phyloP scores from a whole-genome alignment of 2,113 vertebrate species.

The Microcebus ravelobensis region DNA sequence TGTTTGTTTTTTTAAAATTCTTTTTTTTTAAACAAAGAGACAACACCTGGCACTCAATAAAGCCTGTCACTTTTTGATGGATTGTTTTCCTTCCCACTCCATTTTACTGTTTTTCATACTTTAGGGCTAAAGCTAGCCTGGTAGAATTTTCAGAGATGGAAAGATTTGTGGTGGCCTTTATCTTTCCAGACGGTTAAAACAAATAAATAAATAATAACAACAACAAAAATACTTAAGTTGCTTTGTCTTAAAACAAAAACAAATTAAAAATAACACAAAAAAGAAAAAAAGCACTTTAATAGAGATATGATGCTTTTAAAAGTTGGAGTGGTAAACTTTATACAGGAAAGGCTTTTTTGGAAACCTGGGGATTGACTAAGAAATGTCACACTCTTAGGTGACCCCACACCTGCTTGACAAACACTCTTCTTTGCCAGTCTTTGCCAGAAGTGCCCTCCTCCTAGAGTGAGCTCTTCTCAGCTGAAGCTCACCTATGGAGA shows the following conservation, averaged over 20 bases:
- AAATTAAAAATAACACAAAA: conserved; percentile 54
- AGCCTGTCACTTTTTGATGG: conserved; percentile 69
- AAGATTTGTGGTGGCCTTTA: conserved; percentile 75
- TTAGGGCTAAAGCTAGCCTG: conserved; percentile 67
- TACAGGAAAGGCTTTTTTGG: conserved; percentile 73
- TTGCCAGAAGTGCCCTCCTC: conserved; percentile 68
- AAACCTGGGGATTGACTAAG: conserved; percentile 75
- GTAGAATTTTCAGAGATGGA: conserved; percentile 83
- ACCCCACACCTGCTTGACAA: conserved; percentile 73
- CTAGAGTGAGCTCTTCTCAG: conserved; percentile 42
- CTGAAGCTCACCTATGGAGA: not conserved
- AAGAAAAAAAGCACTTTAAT: conserved; percentile 44
- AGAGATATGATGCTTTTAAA: conserved; percentile 64
- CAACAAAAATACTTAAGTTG: conserved; percentile 61
- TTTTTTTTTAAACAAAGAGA: conserved; percentile 46
- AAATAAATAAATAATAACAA: conserved; percentile 60
- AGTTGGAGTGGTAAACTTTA: conserved; percentile 74
- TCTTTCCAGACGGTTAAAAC: conserved; percentile 72
- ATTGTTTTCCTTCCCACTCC: conserved; percentile 68
- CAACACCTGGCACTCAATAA: conserved; percentile 70
- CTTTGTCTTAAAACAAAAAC: conserved; percentile 76
- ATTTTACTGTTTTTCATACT: conserved; percentile 70
- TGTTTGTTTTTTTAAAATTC: not conserved
- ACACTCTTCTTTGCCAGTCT: conserved; percentile 69
- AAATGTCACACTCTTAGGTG: conserved; percentile 78